Base-by-base conservation (phyloP, 1,140 invertebrate genomes). In the Drosophila subobscura region DNA sequence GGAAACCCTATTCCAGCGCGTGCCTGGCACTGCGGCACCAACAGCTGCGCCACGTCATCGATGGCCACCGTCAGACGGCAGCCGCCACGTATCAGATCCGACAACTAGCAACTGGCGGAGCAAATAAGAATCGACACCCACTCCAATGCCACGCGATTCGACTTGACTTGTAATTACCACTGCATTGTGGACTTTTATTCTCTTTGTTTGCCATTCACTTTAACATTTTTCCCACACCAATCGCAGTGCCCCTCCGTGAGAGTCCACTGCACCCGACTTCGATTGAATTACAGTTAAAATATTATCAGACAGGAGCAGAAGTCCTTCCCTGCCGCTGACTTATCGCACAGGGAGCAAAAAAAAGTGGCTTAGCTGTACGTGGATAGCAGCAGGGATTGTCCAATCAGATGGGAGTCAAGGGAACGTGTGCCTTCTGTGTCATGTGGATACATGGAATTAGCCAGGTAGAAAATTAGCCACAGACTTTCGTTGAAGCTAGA, bases 251-350 rank as follows among this genome's bases (percentile, higher is more conserved):
- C 47, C 40, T 20, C 29, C 50, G 42, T 65, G 46, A 33, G 50
- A 68, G 50, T 53, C 51, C 29, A 27, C 33, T 56, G 47, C 72
- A 75, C 53, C 50, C 59, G 54, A 57, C 46, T 46, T 54, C 60
- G 73, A 85, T 85, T 80, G 76, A 85, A 85, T 81, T 81, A 80
- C 77, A 77, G 77, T 79, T 77, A 67, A 80, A 85, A 81, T 77
- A 81, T 86, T 81, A 77, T 85, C 67, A 42, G 50, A 50, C 55
- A 47, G 60, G 3, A 37, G 33, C 33, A 33, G 33, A 3, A 46
- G 72, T 58, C 40, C 67, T 71, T 80, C 77, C 63, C 63, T 52
- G 60, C 27, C 25, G 22, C 41, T 61, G 59, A 53, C 51, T 65
- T 65, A 64, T 73, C 52, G 40, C 44, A n/a, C 4, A 40, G 22